Base-by-base conservation (phyloP, 2,888 invertebrate genomes). In the Parapristionchus giblindavisi region DNA sequence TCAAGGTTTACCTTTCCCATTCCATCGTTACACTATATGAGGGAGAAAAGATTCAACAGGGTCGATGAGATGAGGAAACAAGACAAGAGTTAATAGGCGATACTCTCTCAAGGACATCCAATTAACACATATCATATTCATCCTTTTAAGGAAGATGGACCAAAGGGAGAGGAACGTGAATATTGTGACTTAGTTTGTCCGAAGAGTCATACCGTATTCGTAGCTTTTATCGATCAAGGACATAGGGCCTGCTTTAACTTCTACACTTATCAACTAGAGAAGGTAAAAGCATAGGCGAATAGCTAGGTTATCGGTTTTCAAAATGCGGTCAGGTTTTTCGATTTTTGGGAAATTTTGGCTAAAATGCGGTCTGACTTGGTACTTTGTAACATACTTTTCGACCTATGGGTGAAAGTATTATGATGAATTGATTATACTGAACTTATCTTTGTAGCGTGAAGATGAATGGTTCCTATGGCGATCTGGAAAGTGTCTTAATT, bases 141-240 rank as follows among this genome's bases (percentile, higher is more conserved):
- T 32, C 48, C 3, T 52, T 74, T 79, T 29, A 75, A 85, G 84
- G 85, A 85, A 73, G 81, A 80, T 8, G 60, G 60, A 29, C 80
- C 82, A 75, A 81, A 86, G 70, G 85, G 84, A 3, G 84, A 87
- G 73, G 85, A 85, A 74, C 81, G 85, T 56, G 83, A 84, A 66
- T 85, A 84, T 77, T 86, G 85, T 68, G 86, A 86, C 63, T 74
- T 87, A 65, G 87, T 87, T n/a, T 87, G 87, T 76, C 87, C 87
- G 8, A 85, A 85, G 74, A 84, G 87, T 8, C 85, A 87, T 76
- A 86, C 86, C 61, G 84, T 85, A 56, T 86, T 85, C 80, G 79
- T 81, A 61, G 80, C 83, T 21, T 80, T 76, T 72, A 79, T 85
- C 76, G 82, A 84, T 51, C 83, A 82, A 63, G 85, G 85, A 14